Conservation (phyloP, 2,797 vertebrate species). For the Anabas testudineus region DNA sequence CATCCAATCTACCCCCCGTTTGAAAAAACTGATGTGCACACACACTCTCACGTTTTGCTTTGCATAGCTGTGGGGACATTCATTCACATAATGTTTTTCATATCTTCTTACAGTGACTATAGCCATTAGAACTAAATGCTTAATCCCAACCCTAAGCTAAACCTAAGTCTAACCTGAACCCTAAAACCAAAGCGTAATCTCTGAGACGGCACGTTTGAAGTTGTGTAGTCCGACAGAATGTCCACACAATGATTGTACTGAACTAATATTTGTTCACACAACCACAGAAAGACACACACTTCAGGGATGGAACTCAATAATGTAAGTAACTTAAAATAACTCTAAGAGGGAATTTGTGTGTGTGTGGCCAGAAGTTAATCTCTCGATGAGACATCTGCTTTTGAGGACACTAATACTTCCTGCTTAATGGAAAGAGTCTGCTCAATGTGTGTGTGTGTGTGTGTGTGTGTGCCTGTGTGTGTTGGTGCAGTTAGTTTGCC, state of each 20-base stretch:
- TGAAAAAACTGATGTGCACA: too few relatives aligned
- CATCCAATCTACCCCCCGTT: conserved; percentile 36
- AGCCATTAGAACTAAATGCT: background rate
- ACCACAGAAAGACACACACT: background rate
- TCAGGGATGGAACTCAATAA: conserved; percentile 3
- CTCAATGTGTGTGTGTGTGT: conserved; percentile 12
- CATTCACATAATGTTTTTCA: background rate
- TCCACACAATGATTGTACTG: background rate
- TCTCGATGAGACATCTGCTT: conserved; percentile 45
- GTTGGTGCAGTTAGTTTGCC: conserved; percentile 18
- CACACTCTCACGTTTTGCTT: background rate
- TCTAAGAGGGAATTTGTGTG: background rate
- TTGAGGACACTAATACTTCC: conserved; percentile 28
- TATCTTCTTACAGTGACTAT: background rate
- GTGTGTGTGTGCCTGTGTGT: conserved; percentile 23
- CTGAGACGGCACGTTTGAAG: too few relatives aligned
- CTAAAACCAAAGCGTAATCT: too few relatives aligned
- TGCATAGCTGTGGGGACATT: background rate
- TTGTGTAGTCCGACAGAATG: too few relatives aligned
- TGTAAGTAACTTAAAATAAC: conserved; percentile 25
- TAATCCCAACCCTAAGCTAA: background rate
- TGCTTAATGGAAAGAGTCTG: conserved; percentile 22
- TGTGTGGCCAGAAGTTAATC: conserved; percentile 52
- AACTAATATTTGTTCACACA: background rate
- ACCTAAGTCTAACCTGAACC: too few relatives aligned